Evolutionary conservation across 2,888 invertebrate species (phyloP), one percentile per base, ranked within the genome.

Genomic region (Megastigmus dorsalis): DNA sequence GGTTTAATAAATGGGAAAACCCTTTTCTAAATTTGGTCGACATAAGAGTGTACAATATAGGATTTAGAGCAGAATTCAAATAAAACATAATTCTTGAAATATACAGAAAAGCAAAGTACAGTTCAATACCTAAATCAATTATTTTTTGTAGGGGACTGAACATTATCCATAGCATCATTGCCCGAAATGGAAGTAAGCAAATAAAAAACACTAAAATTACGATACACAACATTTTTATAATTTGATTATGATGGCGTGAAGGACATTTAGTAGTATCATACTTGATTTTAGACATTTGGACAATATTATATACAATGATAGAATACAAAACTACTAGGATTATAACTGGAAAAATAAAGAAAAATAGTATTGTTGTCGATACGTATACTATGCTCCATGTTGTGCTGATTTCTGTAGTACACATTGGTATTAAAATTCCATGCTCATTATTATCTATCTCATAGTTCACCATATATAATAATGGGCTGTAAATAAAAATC

Each of bases 191-290:
- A 74, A 97, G 89, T 50, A 97, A 90, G 84, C 97, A 97, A 65
- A 97, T 89, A 88, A 98, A 97, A 89, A 97, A 98, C 60, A 95
- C 95, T 30, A 96, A 86, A 0, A 97, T 96, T 0, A 97, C 97
- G 0, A 96, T 95, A 6, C 95, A 95, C 36, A 97, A 89, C 97
- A 97, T 97, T 65, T 95, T 89, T 45, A 97, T 95, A 28, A 96
- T 93, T 89, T 95, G 94, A 82, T 93, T 94, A 66, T 95, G 91
- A 84, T 95, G 94, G 80, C 94, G 91, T 3, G 93, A 87, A 65
- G 93, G 92, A 82, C 92, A 92, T 38, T 85, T 85, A 75, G 93
- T 89, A 70, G 88, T 86, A 0, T 90, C 92, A 0, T 92, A 91
- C 78, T 93, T 92, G 78, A 94, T 91, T 54, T 92, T 91, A 0